Evolutionary conservation across 1,140 invertebrate genomes (phyloP), one percentile per base, ranked within the genome.

Genomic region (Leptinotarsa texana): DNA sequence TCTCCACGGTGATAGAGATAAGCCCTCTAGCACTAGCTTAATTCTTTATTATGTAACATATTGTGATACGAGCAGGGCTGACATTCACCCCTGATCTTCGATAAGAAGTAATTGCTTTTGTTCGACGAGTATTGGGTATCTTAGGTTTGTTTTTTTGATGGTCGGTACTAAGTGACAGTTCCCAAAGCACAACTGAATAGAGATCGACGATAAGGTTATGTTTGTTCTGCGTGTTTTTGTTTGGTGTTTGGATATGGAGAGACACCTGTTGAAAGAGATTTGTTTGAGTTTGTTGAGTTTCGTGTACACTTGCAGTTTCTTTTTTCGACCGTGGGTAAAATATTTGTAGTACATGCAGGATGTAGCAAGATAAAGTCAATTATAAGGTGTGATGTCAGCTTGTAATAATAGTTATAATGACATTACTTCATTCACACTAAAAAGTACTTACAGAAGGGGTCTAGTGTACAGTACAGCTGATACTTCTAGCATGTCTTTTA

Each of bases 1-100:
- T 74, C 63, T 74, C 73, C 66, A 74, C 49, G 73, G 67, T 51
- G 73, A 74, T 74, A 57, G 47, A 66, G 65, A 74, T 68, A 47
- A 68, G 66, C 66, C 66, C 66, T 68, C 66, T 72, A 57, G 70
- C 49, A 63, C 13, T 42, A n/a, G 70, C 61, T 72, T 72, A 72
- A 72, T 71, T 68, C 66, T 47, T 68, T 68, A 47, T 68, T 68
- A 68, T 68, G 66, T 68, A 68, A 68, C 66, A 42, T 68, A 68
- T 68, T 68, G 66, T 68, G 66, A 68, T 68, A 68, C 66, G 42
- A 68, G 15, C 42, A 48, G 66, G 66, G 66, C 24, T 68, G 33
- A 47, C 42, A 68, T 68, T 47, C 33, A 68, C 27, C 33, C 66
- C 42, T n/a, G 13, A 27, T 42, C 33, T 47, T 33, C 42, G 24